phyloP scores from a whole-genome alignment of 2,888 invertebrate species.

The Flexamia atlantica region DNA sequence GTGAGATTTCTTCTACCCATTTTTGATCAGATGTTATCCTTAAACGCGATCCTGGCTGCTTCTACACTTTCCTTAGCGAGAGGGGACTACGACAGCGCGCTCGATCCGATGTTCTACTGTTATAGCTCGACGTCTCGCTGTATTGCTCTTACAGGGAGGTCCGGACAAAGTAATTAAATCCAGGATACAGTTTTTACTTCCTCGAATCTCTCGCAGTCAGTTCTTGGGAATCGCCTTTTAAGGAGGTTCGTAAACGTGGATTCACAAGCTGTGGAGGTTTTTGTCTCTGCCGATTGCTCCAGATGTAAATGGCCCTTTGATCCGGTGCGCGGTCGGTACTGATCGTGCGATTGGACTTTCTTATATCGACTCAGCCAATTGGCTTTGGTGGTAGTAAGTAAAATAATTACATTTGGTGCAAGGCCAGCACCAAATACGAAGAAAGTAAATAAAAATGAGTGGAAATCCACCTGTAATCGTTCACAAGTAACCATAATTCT shows the following conservation, averaged over 20 bases:
- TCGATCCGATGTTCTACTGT: not conserved
- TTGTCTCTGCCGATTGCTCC: not conserved
- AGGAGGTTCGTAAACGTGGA: not conserved
- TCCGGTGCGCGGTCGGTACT: not conserved
- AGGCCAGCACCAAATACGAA: no score
- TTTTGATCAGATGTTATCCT: conserved; percentile 30
- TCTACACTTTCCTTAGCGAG: not conserved
- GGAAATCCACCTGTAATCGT: no score
- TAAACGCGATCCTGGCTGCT: conserved; percentile 2
- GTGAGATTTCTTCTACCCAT: conserved; percentile 44
- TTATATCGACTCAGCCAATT: no score
- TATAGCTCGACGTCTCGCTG: not conserved
- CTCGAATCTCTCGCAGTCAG: not conserved
- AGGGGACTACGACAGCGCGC: not conserved
- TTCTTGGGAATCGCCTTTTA: not conserved
- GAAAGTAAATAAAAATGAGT: no score
- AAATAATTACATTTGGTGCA: no score
- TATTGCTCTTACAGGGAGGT: not conserved
- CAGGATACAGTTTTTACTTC: conserved; percentile 19
- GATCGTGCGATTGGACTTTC: not conserved
- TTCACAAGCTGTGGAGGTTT: not conserved
- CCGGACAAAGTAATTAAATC: not conserved
- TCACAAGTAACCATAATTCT: no score
- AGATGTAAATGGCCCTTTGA: not conserved
- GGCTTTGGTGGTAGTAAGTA: no score